Percentiles rank a stretch among this genome's conserved stretches.
These are phyloP conservation scores for Megathymus violae DNA, from an alignment of 1,140 invertebrate species.

Conservation along the genomic window DNA sequence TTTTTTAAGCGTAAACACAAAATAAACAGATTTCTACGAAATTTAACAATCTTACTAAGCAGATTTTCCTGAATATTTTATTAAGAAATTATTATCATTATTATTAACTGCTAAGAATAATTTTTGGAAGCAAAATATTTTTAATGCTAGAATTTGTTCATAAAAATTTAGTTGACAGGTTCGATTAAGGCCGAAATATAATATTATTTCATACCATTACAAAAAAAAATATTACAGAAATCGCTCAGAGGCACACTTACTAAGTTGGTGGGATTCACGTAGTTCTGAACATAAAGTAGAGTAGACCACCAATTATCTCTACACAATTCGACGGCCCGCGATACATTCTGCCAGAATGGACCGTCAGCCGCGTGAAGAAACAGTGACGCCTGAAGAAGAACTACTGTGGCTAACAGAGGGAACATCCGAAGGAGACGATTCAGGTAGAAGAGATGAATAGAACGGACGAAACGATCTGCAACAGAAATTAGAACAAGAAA, in stretches of 20 bases:
- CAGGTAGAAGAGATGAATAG: constrained; percentile 68
- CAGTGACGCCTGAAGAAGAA: constrained; percentile 82
- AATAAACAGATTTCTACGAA: no score
- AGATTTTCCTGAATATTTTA: no score
- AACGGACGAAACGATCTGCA: constrained; percentile 47
- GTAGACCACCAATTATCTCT: constrained; percentile 52
- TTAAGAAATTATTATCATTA: no score
- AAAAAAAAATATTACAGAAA: no score
- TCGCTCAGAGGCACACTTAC: constrained; percentile 36
- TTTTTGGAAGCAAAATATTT: no score
- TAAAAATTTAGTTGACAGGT: no score
- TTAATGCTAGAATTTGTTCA: no score
- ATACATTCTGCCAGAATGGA: constrained; percentile 79
- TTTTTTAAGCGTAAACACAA: no score
- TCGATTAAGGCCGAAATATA: no score
- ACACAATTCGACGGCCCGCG: constrained; percentile 40
- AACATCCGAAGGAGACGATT: constrained; percentile 84
- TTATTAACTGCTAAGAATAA: no score
- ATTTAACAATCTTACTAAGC: no score
- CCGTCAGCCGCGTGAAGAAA: constrained; percentile 84
- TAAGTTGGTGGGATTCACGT: constrained; percentile 42
- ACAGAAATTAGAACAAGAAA: constrained; percentile 3
- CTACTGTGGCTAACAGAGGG: constrained; percentile 83
- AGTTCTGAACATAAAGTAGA: constrained; percentile 56
- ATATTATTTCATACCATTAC: no score